Base-by-base conservation (phyloP, 1,140 invertebrate species). In the Andrena cerasifolii region DNA sequence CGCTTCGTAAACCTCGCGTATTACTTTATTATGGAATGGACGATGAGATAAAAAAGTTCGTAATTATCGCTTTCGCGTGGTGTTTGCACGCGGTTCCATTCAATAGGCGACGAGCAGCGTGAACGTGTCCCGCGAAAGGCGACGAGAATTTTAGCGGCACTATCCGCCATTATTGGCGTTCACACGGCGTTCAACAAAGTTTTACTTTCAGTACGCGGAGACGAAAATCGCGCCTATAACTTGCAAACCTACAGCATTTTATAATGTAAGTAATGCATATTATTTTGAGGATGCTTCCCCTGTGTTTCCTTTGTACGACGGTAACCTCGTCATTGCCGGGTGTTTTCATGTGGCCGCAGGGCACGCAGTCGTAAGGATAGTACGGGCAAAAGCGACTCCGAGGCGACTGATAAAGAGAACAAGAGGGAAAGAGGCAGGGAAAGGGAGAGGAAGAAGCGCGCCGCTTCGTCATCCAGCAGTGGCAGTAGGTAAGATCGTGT, bases 401-500 rank as follows among this genome's bases (percentile, higher is more conserved):
- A 94, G 81, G 89, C 93, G 26, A 93, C 93, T n/a, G 94, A 95
- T 61, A 96, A 96, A 90, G 95, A 96, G 54, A 95, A 95, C 89
- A 96, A 96, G 89, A 95, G 95, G 85, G 94, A 94, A 79, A 90
- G 91, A 83, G 91, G 89, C 26, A 93, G 95, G 81, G 95, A 95
- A 12, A 93, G 92, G 28, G 95, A 95, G 83, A 94, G 94, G 89
- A 95, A 95, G 79, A 94, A 94, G 83, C 93, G 94, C 49, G 96
- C 96, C 14, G 96, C 95, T 45, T 96, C 95, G 4, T 96, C 95
- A 36, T 96, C 95, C 63, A 96, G 96, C 76, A 96, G 95, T 82
- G 96, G 95, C 79, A 95, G 95, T 89, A 96, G 96, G 96, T 96
- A 90, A 80, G 72, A 80, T 21, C 24, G n/a, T 14, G 1, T 16